Evolutionary conservation across 2,113 vertebrate species (phyloP).

Genomic region (Urocitellus parryii): DNA sequence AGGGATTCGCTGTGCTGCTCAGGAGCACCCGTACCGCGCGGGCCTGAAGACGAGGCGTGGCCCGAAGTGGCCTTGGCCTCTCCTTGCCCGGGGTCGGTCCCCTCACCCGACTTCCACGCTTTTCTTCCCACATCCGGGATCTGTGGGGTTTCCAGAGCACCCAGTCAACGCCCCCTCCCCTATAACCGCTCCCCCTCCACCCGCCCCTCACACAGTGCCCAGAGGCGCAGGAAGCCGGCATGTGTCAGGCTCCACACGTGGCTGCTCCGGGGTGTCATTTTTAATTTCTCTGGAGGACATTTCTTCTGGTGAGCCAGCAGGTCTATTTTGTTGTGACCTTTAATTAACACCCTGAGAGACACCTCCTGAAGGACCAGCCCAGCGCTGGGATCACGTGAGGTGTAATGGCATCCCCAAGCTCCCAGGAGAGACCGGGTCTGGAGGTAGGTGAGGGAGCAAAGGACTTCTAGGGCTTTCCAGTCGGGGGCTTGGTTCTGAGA

Average conservation of each 20-base stretch:
- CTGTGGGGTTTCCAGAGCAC: not conserved
- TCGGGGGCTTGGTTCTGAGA: not conserved
- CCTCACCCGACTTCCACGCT: not conserved
- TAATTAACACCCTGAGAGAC: constrained; percentile 72
- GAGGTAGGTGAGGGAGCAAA: not conserved
- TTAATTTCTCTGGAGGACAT: constrained; percentile 69
- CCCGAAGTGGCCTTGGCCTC: not conserved
- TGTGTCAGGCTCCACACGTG: constrained; percentile 68
- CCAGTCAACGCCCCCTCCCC: not conserved
- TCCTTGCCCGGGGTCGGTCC: not conserved
- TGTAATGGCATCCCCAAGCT: constrained; percentile 56
- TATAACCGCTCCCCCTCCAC: not conserved
- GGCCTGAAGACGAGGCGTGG: constrained; percentile 38
- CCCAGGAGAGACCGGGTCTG: not conserved
- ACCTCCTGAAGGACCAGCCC: constrained; percentile 53
- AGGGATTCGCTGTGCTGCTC: not conserved
- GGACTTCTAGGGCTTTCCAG: not conserved
- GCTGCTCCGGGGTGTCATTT: constrained; percentile 44
- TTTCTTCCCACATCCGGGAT: not conserved
- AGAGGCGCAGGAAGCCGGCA: constrained; percentile 24
- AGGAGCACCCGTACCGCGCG: not conserved
- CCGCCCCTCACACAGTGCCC: not conserved
- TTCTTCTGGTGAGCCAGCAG: constrained; percentile 60
- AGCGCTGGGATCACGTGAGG: not conserved
- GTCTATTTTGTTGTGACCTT: constrained; percentile 78